A percentile compares a stretch with the other conserved stretches of the same genome.
Evolutionary conservation across 2,888 invertebrate genomes (phyloP).

Genomic region (Autographa pulchrina): DNA sequence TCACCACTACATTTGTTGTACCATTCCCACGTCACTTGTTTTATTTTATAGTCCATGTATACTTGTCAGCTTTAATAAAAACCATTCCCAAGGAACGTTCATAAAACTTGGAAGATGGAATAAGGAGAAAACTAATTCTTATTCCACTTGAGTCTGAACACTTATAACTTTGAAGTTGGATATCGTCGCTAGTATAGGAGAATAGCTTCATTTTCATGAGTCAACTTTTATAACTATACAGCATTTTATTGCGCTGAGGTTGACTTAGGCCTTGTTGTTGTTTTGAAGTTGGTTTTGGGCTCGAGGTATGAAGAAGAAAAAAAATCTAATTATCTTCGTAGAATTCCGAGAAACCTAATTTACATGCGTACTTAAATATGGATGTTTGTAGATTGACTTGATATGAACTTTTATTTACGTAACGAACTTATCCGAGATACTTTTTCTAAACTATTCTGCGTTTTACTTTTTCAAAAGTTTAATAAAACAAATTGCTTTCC

Average conservation of each 20-base stretch:
- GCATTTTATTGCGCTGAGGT: neutral
- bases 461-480: too few species aligned
- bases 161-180: slow-evolving; percentile 64
- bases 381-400: too few species aligned
- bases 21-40: slow-evolving; percentile 36
- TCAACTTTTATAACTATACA: slow-evolving; percentile 19
- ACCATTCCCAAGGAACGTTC: slow-evolving; percentile 41
- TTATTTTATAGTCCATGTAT: slow-evolving; percentile 43
- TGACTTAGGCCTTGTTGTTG: neutral
- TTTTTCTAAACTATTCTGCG: too few species aligned
- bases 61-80: slow-evolving; percentile 50
- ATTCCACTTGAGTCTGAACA: slow-evolving; percentile 60
- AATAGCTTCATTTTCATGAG: slow-evolving; percentile 37
- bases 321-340: too few species aligned
- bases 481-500: too few species aligned
- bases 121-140: slow-evolving; percentile 61
- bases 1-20: slow-evolving; percentile 27
- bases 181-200: slow-evolving; percentile 48
- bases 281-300: neutral
- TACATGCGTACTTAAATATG: too few species aligned
- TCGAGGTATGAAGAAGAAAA: neutral
- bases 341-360: too few species aligned
- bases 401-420: too few species aligned
- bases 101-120: slow-evolving; percentile 49
- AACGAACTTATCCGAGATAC: too few species aligned